Evolutionary conservation across 2,888 invertebrate species (phyloP).

Genomic region (Xestia c-nigrum): DNA sequence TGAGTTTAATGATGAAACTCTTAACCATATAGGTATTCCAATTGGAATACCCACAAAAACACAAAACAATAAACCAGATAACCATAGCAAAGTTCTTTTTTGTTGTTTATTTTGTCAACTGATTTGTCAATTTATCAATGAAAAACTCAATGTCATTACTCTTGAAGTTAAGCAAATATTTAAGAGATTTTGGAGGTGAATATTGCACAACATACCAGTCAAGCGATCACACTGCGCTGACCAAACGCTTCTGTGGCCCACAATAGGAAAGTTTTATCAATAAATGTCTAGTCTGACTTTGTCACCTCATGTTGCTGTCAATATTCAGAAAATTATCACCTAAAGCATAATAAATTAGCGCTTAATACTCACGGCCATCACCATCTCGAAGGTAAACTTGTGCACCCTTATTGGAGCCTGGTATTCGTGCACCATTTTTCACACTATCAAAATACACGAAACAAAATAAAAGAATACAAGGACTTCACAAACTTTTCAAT

Average conservation of each 20-base stretch:
- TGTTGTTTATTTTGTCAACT: not conserved
- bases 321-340: slow-evolving; percentile 44
- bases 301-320: slow-evolving; percentile 34
- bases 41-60: slow-evolving; percentile 1
- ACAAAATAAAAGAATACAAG: slow-evolving; percentile 77
- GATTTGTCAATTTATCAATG: slow-evolving; percentile 34
- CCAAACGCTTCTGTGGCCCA: slow-evolving; percentile 30
- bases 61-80: not conserved
- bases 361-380: slow-evolving; percentile 96
- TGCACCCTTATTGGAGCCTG: slow-evolving; percentile 98
- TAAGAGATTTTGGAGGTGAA: slow-evolving; percentile 43
- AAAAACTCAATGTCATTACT: slow-evolving; percentile 35
- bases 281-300: slow-evolving; percentile 64
- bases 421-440: slow-evolving; percentile 98
- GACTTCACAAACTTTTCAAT: slow-evolving; percentile 76
- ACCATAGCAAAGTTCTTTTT: slow-evolving; percentile 11
- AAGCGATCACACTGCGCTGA: slow-evolving; percentile 50
- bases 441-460: slow-evolving; percentile 73
- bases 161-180: slow-evolving; percentile 40
- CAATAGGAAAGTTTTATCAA: slow-evolving; percentile 51
- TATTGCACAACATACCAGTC: slow-evolving; percentile 53
- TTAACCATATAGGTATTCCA: not conserved
- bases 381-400: slow-evolving; percentile 98
- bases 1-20: not conserved
- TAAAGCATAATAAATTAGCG: slow-evolving; percentile 21